phyloP scores from a whole-genome alignment of 2,888 invertebrate genomes.

The Melipona bicolor region DNA sequence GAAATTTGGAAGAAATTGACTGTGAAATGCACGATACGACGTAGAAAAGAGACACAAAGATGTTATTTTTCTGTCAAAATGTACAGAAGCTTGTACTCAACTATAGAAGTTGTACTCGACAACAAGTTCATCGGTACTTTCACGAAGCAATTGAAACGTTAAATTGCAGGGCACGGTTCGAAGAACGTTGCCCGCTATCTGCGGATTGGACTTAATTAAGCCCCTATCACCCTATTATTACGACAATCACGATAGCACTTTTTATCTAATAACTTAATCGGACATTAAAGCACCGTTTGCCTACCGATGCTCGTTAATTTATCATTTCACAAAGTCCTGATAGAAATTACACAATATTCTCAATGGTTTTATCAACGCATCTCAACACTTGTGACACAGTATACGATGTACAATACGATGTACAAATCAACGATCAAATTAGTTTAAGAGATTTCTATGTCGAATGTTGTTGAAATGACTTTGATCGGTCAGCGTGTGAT shows the following conservation, averaged over 20 bases:
- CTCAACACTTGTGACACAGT: no score
- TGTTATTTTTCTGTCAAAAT: neutral
- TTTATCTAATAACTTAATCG: slow-evolving; percentile 34
- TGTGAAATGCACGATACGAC: no score
- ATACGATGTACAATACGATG: no score
- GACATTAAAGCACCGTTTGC: slow-evolving; percentile 1
- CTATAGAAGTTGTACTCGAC: neutral
- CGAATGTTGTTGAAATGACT: no score
- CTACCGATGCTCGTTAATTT: neutral
- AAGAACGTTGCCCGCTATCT: slow-evolving; percentile 14
- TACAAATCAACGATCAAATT: no score
- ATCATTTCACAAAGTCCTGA: neutral
- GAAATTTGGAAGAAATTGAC: neutral
- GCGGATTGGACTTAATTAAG: slow-evolving; percentile 8
- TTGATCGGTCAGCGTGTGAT: no score
- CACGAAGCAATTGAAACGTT: slow-evolving; percentile 1
- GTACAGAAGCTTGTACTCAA: neutral
- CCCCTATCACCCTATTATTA: slow-evolving; percentile 7
- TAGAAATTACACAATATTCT: neutral
- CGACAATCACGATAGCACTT: neutral
- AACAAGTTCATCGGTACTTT: neutral
- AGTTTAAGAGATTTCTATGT: no score
- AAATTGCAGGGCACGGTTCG: slow-evolving; percentile 5
- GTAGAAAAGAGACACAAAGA: neutral
- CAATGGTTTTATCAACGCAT: neutral